A percentile compares a stretch with the other conserved stretches of the same genome.
Conservation (phyloP, 2,113 vertebrate genomes). For the Chlamydotis undulata region DNA sequence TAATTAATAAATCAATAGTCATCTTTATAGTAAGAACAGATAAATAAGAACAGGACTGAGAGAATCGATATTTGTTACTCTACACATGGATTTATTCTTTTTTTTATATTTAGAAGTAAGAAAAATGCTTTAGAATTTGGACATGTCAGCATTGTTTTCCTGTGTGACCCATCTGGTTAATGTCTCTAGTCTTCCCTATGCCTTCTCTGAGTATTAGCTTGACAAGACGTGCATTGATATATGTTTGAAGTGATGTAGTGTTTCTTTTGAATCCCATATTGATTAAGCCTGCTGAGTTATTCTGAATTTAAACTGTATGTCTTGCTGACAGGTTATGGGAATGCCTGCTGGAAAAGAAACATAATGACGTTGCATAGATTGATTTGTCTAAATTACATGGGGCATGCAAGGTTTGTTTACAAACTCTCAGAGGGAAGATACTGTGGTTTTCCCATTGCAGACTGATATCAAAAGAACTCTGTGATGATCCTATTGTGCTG, state of each 20-base stretch:
- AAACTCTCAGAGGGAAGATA: neutral
- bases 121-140: neutral
- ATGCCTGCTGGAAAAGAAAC: neutral
- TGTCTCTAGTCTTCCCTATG: neutral
- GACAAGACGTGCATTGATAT: neutral
- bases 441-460: neutral
- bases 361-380: neutral
- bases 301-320: neutral
- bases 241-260: neutral
- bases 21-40: neutral
- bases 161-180: neutral
- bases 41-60: neutral
- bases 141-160: neutral
- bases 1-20: neutral
- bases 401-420: neutral
- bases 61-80: neutral
- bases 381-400: neutral
- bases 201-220: neutral
- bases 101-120: neutral
- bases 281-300: neutral
- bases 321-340: neutral
- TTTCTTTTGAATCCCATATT: neutral
- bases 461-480: neutral
- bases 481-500: neutral
- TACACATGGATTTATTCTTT: accelerated